These are phyloP conservation scores for Halichondria panicea DNA, from an alignment of 37 sponge, comb jelly and placozoan genomes.

Conservation along the genomic window DNA sequence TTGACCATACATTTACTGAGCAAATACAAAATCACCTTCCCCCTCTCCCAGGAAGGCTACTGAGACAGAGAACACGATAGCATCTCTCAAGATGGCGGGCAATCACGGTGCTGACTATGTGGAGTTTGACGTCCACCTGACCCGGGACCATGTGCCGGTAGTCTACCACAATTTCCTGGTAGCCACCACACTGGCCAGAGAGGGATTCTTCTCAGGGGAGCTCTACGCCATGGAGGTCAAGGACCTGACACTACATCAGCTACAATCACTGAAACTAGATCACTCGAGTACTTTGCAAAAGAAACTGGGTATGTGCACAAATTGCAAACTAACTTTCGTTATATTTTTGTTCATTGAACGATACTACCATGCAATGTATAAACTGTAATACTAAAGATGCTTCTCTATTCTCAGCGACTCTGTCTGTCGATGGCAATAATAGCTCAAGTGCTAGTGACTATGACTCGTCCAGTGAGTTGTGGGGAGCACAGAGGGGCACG, in stretches of 20 bases:
- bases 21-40: too few relatives aligned
- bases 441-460: too few relatives aligned
- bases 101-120: constrained; percentile 44
- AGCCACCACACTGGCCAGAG: constrained; percentile 6
- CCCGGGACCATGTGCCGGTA: constrained; percentile 38
- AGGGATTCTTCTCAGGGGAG: constrained; percentile 7
- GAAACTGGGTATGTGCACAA: too few relatives aligned
- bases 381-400: too few relatives aligned
- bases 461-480: too few relatives aligned
- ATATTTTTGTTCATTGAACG: too few relatives aligned
- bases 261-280: constrained; percentile 22
- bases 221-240: constrained; percentile 25
- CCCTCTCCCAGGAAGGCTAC: constrained; percentile 10
- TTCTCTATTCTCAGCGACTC: too few relatives aligned
- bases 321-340: too few relatives aligned
- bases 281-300: not conserved
- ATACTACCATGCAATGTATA: too few relatives aligned
- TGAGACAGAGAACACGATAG: constrained; percentile 45
- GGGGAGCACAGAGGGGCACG: too few relatives aligned
- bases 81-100: constrained; percentile 26
- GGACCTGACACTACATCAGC: constrained; percentile 33
- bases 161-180: constrained; percentile 55
- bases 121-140: constrained; percentile 65
- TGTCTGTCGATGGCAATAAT: too few relatives aligned
- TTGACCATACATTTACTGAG: too few relatives aligned